These are phyloP conservation scores for Corythornis madagascariensis DNA, from an alignment of 2,113 vertebrate genomes.

Conservation along the genomic window DNA sequence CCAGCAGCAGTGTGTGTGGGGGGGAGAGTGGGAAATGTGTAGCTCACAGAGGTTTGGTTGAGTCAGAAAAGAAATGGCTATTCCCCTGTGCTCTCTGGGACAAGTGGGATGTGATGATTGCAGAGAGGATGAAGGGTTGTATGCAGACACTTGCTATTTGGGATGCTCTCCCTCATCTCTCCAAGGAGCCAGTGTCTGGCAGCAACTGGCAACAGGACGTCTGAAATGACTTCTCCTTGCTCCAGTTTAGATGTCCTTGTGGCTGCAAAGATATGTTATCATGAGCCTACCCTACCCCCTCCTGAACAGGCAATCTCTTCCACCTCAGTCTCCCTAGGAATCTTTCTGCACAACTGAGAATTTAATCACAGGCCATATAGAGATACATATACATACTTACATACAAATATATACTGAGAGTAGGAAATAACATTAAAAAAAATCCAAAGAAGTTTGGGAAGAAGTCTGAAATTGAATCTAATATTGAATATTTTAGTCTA, in stretches of 20 bases:
- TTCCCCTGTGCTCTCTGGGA: conserved; percentile 24
- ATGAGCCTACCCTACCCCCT: background rate
- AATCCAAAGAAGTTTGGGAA: background rate
- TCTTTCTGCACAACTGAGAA: background rate
- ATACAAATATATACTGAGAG: background rate
- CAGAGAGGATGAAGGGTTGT: rapidly evolving
- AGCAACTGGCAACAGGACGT: background rate
- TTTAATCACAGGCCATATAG: background rate
- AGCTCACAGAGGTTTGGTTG: background rate
- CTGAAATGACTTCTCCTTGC: conserved; percentile 21
- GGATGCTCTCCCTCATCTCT: background rate
- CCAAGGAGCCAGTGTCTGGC: conserved; percentile 15
- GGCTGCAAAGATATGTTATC: background rate
- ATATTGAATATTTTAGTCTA: background rate
- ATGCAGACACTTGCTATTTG: background rate
- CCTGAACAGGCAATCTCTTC: background rate
- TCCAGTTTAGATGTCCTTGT: background rate
- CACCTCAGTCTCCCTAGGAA: background rate
- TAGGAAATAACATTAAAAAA: background rate
- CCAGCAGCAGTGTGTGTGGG: background rate
- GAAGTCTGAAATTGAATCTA: background rate
- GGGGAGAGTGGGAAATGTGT: background rate
- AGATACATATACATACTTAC: background rate
- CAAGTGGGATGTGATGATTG: background rate
- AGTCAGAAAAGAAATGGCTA: background rate